Evolutionary conservation across 2,113 vertebrate species (phyloP).

Genomic region (Pachycephala philippinensis): DNA sequence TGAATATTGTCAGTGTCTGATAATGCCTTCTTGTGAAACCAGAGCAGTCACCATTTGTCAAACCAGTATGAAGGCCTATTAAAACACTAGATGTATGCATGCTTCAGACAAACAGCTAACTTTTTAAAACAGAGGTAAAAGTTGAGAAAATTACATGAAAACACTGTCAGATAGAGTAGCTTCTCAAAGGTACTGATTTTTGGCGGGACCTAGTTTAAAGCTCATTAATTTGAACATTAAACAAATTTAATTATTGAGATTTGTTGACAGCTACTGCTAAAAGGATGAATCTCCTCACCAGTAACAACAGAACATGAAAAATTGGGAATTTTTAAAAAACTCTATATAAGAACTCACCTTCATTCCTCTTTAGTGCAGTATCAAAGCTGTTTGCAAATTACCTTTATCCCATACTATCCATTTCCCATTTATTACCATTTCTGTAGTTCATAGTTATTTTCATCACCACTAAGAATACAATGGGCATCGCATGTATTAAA

Average conservation of each 20-base stretch:
- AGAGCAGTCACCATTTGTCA: background rate
- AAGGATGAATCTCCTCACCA: background rate
- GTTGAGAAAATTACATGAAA: background rate
- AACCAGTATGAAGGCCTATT: background rate
- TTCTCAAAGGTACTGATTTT: background rate
- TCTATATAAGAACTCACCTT: background rate
- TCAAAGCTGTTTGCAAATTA: background rate
- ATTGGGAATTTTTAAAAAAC: background rate
- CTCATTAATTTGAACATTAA: background rate
- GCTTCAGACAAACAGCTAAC: background rate
- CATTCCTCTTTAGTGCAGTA: background rate
- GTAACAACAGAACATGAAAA: background rate
- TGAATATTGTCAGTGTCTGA: background rate
- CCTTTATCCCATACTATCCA: background rate
- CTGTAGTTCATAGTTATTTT: background rate
- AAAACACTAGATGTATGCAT: background rate
- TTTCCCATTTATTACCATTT: background rate
- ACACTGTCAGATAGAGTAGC: background rate
- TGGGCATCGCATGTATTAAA: background rate
- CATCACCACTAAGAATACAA: background rate
- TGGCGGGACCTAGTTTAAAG: background rate
- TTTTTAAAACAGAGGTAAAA: background rate
- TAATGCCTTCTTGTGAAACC: conserved; percentile 23
- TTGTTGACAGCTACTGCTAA: background rate
- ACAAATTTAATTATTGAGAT: background rate